phyloP scores from a whole-genome alignment of 2,797 vertebrate species.

The Rhabdophis nuchalis region DNA sequence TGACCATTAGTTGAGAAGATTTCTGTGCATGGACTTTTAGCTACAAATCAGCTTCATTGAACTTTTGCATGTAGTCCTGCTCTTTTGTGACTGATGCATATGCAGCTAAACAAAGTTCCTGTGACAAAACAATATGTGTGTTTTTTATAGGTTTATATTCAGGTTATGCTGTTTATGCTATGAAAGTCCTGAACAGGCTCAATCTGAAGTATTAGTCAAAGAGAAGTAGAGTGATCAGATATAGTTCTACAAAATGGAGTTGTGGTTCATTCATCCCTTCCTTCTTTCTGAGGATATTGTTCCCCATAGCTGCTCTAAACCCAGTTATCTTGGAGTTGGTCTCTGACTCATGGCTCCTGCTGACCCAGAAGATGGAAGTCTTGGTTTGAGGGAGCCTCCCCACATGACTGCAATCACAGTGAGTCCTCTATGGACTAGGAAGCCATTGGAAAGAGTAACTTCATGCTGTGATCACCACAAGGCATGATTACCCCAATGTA shows the following conservation, averaged over 20 bases:
- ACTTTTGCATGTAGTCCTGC: no score
- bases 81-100: no score
- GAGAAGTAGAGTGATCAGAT: not conserved
- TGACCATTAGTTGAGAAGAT: no score
- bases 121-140: not conserved
- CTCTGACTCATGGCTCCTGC: not conserved
- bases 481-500: not conserved
- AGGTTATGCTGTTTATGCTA: not conserved
- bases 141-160: not conserved
- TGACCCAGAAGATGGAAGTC: not conserved
- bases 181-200: not conserved
- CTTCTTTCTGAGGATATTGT: not conserved
- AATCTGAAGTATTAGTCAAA: not conserved
- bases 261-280: not conserved
- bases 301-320: not conserved
- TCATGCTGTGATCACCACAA: not conserved
- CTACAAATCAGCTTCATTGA: no score
- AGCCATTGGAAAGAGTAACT: not conserved
- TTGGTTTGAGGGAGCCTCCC: not conserved
- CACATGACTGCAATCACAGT: not conserved
- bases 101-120: not conserved
- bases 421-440: not conserved
- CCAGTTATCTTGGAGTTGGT: not conserved
- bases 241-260: not conserved
- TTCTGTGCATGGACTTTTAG: no score